These are phyloP conservation scores for Mamestra brassicae DNA, from an alignment of 2,888 invertebrate species.

Conservation along the genomic window DNA sequence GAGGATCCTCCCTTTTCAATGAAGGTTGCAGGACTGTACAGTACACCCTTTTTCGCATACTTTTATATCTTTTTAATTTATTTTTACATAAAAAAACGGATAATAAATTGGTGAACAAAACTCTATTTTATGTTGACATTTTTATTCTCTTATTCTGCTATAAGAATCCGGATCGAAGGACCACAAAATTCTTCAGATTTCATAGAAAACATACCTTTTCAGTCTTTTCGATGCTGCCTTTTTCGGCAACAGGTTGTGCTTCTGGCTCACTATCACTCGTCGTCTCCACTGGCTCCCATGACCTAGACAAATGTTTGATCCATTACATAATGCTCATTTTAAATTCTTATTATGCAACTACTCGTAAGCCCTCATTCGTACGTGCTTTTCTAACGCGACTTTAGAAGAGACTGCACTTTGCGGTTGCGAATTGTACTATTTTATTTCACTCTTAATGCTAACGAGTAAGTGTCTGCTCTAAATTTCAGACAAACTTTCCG, in stretches of 20 bases:
- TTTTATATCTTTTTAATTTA: too few species aligned
- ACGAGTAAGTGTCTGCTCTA: too few species aligned
- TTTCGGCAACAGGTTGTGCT: slow-evolving; percentile 82
- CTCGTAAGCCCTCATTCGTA: background rate
- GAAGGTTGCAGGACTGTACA: too few species aligned
- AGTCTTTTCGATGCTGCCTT: slow-evolving; percentile 90
- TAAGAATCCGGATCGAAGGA: background rate
- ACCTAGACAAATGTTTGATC: slow-evolving; percentile 66
- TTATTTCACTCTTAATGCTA: too few species aligned
- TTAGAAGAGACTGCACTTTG: too few species aligned
- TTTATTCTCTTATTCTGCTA: background rate
- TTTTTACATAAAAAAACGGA: too few species aligned
- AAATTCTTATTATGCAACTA: background rate
- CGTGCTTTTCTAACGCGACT: too few species aligned
- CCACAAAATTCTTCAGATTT: background rate
- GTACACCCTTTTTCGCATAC: too few species aligned
- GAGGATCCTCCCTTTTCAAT: too few species aligned
- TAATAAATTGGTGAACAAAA: background rate
- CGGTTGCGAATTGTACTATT: too few species aligned
- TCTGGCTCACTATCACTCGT: slow-evolving; percentile 88
- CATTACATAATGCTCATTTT: background rate
- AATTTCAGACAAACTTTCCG: background rate
- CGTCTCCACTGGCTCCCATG: slow-evolving; percentile 86
- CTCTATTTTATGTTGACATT: background rate
- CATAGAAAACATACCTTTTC: slow-evolving; percentile 81